Base-by-base conservation (phyloP, 2,113 vertebrate genomes). In the Semnornis frantzii region DNA sequence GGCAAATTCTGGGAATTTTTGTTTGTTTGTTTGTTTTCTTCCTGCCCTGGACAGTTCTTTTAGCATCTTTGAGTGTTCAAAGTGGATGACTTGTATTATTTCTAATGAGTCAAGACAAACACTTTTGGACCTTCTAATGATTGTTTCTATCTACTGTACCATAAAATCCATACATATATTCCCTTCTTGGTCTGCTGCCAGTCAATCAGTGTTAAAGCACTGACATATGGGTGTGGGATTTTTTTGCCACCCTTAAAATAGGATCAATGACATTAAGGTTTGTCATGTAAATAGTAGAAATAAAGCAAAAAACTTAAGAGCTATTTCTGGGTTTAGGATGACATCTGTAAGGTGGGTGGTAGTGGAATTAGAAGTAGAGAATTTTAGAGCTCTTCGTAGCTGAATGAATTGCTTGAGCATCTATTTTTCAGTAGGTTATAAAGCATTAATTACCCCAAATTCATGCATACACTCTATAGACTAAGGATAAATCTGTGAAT, bases 301-400 rank as follows among this genome's bases (percentile, higher is more conserved):
- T 86, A 93, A 89, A 91, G 76, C 85, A 93, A 92, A 95, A 96
- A 78, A 17, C 2, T 17, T 13, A 60, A 84, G 37, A 93, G 73
- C 58, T 85, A 92, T 81, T 68, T 86, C 50, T 87, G 94, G 54
- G 27, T 92, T 94, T 80, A 72, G 86, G 60, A 74, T 90, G 96
- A 87, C 96, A 97, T 97, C 94, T 97, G 94, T 85, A 82, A 62
- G 24, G 96, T 97, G 95, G 95, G 96, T 71, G 93, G 93, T 73
- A 69, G 44, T 20, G 82, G 81, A 94, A 75, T 89, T 86, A 91
- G 60, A 95, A 87, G 94, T 10, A 86, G 97, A 97, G 95, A 93
- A 72, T 84, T 87, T 94, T 69, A 55, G 30, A 91, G 71, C 82
- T 90, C 87, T 96, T 85, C 68, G 25, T 6, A 60, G 55, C 55